A percentile compares a stretch with the other conserved stretches of the same genome.
phyloP scores from a whole-genome alignment of 2,113 vertebrate species.

The Silurus meridionalis region DNA sequence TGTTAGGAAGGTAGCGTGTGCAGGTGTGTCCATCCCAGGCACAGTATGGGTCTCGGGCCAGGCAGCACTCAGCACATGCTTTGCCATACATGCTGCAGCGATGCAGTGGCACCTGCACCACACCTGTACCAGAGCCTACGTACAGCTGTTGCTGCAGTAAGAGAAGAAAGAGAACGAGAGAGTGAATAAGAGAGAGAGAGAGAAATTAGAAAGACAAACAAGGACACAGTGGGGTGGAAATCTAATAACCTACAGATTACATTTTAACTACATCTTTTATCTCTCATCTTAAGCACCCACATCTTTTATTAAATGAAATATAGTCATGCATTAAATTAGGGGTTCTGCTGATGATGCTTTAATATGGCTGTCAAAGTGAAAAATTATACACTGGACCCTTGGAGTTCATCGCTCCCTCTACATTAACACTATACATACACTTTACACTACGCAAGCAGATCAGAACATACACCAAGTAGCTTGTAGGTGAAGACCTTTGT shows the following conservation, averaged over 20 bases:
- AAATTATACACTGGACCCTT: not conserved
- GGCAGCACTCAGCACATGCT: constrained; percentile 93
- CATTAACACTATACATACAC: not conserved
- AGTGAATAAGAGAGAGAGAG: not conserved
- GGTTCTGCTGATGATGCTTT: constrained; percentile 1
- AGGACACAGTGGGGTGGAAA: constrained; percentile 15
- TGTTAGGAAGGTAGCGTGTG: constrained; percentile 90
- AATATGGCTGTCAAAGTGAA: constrained; percentile 8
- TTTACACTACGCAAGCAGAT: not conserved
- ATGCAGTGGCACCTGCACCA: constrained; percentile 90
- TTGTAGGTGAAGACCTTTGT: not conserved
- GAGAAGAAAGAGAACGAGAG: not conserved
- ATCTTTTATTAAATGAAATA: constrained; percentile 21
- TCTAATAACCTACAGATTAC: not conserved
- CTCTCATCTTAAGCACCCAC: not conserved
- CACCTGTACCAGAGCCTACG: constrained; percentile 75
- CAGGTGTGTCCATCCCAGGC: constrained; percentile 93
- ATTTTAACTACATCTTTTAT: constrained; percentile 16
- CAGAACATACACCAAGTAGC: not conserved
- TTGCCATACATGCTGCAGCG: constrained; percentile 91
- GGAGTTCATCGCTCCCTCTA: not conserved
- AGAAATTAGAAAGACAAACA: constrained; percentile 26
- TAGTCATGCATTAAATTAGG: not conserved
- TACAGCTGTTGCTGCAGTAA: constrained; percentile 91
- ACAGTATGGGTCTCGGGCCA: constrained; percentile 95